Conservation (phyloP, 2,888 invertebrate species). For the Dynastes tityus region DNA sequence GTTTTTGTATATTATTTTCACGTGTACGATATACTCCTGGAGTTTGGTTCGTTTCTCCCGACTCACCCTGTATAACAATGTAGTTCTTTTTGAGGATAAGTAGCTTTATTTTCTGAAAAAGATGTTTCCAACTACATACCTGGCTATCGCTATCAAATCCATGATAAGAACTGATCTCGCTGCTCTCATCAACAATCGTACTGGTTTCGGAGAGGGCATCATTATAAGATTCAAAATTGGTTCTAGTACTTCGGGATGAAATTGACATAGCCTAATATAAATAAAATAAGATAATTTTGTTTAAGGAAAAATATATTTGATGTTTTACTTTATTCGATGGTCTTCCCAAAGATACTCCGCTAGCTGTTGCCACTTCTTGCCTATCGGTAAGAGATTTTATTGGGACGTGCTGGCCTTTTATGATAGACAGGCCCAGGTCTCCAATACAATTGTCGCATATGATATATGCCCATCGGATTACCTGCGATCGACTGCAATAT, state of each 20-base stretch:
- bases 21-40: too few relatives aligned
- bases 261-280: background rate
- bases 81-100: too few relatives aligned
- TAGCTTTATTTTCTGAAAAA: too few relatives aligned
- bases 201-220: constrained; percentile 27
- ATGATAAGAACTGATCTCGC: constrained; percentile 43
- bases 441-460: constrained; percentile 70
- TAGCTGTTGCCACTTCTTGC: background rate
- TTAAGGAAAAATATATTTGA: too few relatives aligned
- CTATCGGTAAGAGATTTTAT: constrained; percentile 51
- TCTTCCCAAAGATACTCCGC: background rate
- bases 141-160: constrained; percentile 46
- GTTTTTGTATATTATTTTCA: too few relatives aligned
- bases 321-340: background rate
- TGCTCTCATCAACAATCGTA: constrained; percentile 32
- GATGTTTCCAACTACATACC: constrained; percentile 1
- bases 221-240: background rate
- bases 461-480: constrained; percentile 68
- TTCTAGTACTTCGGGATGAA: background rate
- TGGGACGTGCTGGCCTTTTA: constrained; percentile 69
- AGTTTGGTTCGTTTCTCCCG: too few relatives aligned
- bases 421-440: constrained; percentile 66
- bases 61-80: too few relatives aligned
- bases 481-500: constrained; percentile 69
- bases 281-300: background rate